Evolutionary conservation across 2,113 vertebrate genomes (phyloP).

Genomic region (Seriola rivoliana): DNA sequence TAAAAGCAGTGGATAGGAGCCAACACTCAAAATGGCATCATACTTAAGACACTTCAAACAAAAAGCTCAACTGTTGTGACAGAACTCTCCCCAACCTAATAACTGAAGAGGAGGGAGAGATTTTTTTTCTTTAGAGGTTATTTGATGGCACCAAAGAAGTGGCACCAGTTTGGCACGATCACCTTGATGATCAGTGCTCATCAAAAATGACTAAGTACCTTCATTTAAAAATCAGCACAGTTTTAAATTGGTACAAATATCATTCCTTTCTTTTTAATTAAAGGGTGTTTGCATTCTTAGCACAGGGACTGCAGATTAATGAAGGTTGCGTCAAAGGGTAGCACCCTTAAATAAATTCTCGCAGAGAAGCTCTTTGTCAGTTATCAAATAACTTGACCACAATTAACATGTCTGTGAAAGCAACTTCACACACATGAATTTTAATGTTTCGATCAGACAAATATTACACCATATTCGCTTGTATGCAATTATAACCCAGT

Average conservation of each 20-base stretch:
- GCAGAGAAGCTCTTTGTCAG: slow-evolving; percentile 20
- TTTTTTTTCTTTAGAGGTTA: slow-evolving; percentile 23
- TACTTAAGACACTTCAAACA: slow-evolving; percentile 10
- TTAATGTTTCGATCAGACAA: slow-evolving; percentile 52
- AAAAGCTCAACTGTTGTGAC: slow-evolving; percentile 20
- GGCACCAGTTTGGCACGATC: not conserved
- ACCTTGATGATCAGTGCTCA: not conserved
- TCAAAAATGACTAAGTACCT: slow-evolving; percentile 3
- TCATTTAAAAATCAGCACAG: not conserved
- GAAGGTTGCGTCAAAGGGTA: not conserved
- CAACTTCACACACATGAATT: slow-evolving; percentile 44
- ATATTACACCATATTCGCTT: slow-evolving; percentile 42
- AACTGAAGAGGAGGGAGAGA: slow-evolving; percentile 18
- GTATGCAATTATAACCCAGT: slow-evolving; percentile 47
- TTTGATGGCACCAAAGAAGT: slow-evolving; percentile 13
- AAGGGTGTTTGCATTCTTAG: slow-evolving; percentile 11
- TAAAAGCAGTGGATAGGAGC: slow-evolving; percentile 10
- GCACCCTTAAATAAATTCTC: slow-evolving; percentile 23
- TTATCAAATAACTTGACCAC: slow-evolving; percentile 51
- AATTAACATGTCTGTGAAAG: slow-evolving; percentile 53
- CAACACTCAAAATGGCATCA: slow-evolving; percentile 8
- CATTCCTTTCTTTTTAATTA: slow-evolving; percentile 25
- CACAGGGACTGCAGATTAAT: slow-evolving; percentile 17
- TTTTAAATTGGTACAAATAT: slow-evolving; percentile 23
- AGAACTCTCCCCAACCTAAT: slow-evolving; percentile 1